A percentile compares a stretch with the other conserved stretches of the same genome.
Conservation (phyloP, 2,888 invertebrate genomes). For the Drosophila neoperkinsi region DNA sequence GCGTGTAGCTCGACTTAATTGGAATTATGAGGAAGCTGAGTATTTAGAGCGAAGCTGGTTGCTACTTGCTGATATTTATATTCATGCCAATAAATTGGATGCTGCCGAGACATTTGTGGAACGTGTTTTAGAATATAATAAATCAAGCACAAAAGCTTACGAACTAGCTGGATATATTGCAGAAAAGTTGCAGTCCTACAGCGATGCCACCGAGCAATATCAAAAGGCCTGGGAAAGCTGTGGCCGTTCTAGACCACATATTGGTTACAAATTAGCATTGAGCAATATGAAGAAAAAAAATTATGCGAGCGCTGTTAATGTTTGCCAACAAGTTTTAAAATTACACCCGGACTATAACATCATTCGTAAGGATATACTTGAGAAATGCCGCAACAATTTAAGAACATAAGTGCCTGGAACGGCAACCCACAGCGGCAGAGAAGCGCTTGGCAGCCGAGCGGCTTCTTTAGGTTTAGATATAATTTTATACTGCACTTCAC, state of each 20-base stretch:
- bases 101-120: conserved; percentile 93
- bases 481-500: not conserved
- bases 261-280: conserved; percentile 97
- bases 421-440: not conserved
- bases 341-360: conserved; percentile 95
- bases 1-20: conserved; percentile 92
- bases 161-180: conserved; percentile 93
- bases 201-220: conserved; percentile 93
- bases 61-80: conserved; percentile 95
- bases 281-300: conserved; percentile 95
- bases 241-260: conserved; percentile 92
- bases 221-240: conserved; percentile 93
- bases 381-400: conserved; percentile 93
- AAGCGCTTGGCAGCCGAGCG: not conserved
- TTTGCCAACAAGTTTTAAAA: conserved; percentile 93
- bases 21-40: conserved; percentile 98
- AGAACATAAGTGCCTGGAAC: conserved; percentile 86
- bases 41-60: conserved; percentile 98
- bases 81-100: conserved; percentile 93
- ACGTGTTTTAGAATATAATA: conserved; percentile 92
- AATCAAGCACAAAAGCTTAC: conserved; percentile 95
- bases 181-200: conserved; percentile 96
- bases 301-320: conserved; percentile 96
- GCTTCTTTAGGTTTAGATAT: not conserved
- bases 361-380: conserved; percentile 96